These are phyloP conservation scores for Tetraneura akinire DNA, from an alignment of 1,140 invertebrate species.

Conservation along the genomic window DNA sequence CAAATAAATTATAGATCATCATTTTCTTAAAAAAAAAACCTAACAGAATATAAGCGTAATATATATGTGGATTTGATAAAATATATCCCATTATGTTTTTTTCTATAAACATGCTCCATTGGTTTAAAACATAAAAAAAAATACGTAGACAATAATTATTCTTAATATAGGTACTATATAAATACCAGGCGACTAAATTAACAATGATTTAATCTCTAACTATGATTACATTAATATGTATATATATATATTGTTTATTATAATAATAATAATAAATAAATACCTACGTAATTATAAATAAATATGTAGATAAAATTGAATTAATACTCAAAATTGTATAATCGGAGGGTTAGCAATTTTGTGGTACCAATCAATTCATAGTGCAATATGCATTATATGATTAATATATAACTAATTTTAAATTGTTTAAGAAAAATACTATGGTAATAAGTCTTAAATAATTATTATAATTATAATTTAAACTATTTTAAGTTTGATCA, in stretches of 20 bases:
- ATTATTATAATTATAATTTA: neutral
- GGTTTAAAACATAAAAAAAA: neutral
- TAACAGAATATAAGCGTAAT: constrained; percentile 42
- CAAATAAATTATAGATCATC: constrained; percentile 39
- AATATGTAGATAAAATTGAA: constrained; percentile 9
- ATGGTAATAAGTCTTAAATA: neutral
- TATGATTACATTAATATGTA: constrained; percentile 20
- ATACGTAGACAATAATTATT: neutral
- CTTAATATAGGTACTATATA: neutral
- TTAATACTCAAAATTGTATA: constrained; percentile 46
- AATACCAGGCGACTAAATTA: constrained; percentile 19
- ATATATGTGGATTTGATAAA: constrained; percentile 11
- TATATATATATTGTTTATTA: constrained; percentile 18
- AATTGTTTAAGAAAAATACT: neutral
- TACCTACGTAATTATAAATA: neutral
- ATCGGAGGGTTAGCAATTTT: constrained; percentile 45
- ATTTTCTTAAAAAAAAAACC: constrained; percentile 28
- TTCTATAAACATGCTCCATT: neutral
- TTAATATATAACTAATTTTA: constrained; percentile 7
- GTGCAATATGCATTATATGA: constrained; percentile 19
- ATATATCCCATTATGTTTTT: neutral
- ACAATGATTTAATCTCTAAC: constrained; percentile 16
- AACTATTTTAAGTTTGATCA: constrained; percentile 43
- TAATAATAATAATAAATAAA: neutral
- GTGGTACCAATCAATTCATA: constrained; percentile 49